A percentile compares a stretch with the other conserved stretches of the same genome.
phyloP scores from a whole-genome alignment of 2,113 vertebrate species.

The Artemisiospiza belli region DNA sequence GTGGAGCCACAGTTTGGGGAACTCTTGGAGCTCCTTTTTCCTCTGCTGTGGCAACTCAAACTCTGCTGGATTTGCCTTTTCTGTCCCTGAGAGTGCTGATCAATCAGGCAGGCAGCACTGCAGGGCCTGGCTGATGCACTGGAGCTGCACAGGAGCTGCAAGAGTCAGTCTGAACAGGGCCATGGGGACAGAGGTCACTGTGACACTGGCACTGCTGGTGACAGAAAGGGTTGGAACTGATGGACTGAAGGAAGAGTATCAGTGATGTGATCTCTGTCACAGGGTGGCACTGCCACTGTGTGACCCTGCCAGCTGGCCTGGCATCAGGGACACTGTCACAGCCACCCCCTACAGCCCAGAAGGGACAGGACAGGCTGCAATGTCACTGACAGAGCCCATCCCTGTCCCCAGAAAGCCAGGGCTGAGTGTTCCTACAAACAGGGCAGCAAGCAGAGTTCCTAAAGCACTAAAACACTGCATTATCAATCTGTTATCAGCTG shows the following conservation, averaged over 20 bases:
- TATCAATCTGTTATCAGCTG: not conserved
- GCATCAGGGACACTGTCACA: not conserved
- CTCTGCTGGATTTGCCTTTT: not conserved
- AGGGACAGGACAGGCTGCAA: not conserved
- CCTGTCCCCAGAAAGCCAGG: not conserved
- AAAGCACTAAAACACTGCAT: not conserved
- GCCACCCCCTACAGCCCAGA: not conserved
- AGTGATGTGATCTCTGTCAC: not conserved
- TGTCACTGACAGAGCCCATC: not conserved
- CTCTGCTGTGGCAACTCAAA: not conserved
- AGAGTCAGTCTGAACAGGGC: not conserved
- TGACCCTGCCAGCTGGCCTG: not conserved
- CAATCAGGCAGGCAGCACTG: not conserved
- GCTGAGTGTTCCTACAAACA: not conserved
- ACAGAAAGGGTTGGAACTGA: not conserved
- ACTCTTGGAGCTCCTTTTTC: not conserved
- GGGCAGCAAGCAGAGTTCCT: not conserved
- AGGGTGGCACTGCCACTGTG: not conserved
- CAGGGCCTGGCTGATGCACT: not conserved
- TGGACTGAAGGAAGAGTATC: not conserved
- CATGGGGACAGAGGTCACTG: not conserved
- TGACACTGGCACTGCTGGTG: not conserved
- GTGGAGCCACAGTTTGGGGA: accelerated
- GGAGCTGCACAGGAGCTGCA: not conserved
- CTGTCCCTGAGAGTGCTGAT: not conserved